Percentiles rank a stretch among this genome's conserved stretches.
Evolutionary conservation across 2,113 vertebrate genomes (phyloP).

Genomic region (Monopterus albus): DNA sequence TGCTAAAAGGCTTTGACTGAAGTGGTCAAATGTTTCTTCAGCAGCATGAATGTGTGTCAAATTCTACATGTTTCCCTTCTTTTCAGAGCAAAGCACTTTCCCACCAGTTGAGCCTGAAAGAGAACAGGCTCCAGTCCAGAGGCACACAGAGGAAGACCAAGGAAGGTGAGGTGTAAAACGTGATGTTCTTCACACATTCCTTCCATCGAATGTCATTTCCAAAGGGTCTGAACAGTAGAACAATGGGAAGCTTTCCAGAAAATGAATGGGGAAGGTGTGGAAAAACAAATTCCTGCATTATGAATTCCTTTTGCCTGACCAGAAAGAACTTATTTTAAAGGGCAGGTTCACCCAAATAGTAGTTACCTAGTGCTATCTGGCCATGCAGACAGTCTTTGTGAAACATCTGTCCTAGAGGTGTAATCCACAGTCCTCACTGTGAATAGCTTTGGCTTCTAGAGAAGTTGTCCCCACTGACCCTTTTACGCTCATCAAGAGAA

Average conservation of each 20-base stretch:
- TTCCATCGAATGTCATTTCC: slow-evolving; percentile 43
- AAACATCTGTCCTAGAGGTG: too few relatives aligned
- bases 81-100: slow-evolving; percentile 91
- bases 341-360: background rate
- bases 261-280: slow-evolving; percentile 25
- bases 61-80: slow-evolving; percentile 60
- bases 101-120: slow-evolving; percentile 94
- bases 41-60: slow-evolving; percentile 33
- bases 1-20: slow-evolving; percentile 31
- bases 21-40: slow-evolving; percentile 21
- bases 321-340: slow-evolving; percentile 18
- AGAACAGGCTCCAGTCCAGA: slow-evolving; percentile 90
- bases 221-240: slow-evolving; percentile 44
- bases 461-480: too few relatives aligned
- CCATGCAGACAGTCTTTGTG: too few relatives aligned
- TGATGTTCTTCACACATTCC: slow-evolving; percentile 45
- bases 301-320: slow-evolving; percentile 2
- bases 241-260: slow-evolving; percentile 55
- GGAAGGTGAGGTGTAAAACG: slow-evolving; percentile 86
- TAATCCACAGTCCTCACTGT: too few relatives aligned
- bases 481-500: too few relatives aligned
- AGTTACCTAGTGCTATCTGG: too few relatives aligned
- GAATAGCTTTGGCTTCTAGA: too few relatives aligned
- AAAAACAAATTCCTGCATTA: slow-evolving; percentile 31
- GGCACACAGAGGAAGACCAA: slow-evolving; percentile 86